Base-by-base conservation (phyloP, 2,113 vertebrate species). In the Sprattus sprattus region DNA sequence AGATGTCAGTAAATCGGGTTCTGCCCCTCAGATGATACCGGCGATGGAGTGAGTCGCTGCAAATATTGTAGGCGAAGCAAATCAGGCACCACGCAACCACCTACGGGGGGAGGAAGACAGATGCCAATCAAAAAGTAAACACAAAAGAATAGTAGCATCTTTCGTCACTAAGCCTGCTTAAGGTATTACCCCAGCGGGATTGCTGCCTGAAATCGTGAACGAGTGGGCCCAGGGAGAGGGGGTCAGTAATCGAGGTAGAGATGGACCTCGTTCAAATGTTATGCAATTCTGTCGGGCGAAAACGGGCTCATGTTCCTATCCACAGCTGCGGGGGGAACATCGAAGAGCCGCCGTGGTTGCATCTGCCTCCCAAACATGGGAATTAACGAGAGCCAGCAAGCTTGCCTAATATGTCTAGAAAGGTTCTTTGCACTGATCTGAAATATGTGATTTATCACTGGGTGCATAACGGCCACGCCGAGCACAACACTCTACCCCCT, bases 231-330 rank as follows among this genome's bases (percentile, higher is more conserved):
- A 7, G 49, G 78, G 67, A 7, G 49, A 64, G 67, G 39, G 32
- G 85, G 85, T 87, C 84, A 80, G 16, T 85, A 82, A 25, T 85
- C 85, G 52, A 82, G 49, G 32, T 47, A 64, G 81, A 84, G 64
- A 81, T 82, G 45, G 86, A 83, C 86, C 84, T 9, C 52, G 67
- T 32, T 54, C 45, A 86, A 64, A 86, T 84, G 54, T 93, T 92
- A 92, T 0, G 83, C 85, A 92, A 93, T 85, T 87, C 85, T 83
- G 54, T 81, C 60, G 60, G 86, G 85, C n/a, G n/a, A n/a, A 90
- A 81, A 86, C 64, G 6, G n/a, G 9, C n/a, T 28, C 28, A 22
- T 60, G 54, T 67, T 13, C 9, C 71, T 15, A 85, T 54, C 49
- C 60, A 16, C 6, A n/a, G 54, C n/a, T 57, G 44, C 3, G 6